Evolutionary conservation across 1,140 invertebrate genomes (phyloP).

Genomic region (Scaptomyza graminum): DNA sequence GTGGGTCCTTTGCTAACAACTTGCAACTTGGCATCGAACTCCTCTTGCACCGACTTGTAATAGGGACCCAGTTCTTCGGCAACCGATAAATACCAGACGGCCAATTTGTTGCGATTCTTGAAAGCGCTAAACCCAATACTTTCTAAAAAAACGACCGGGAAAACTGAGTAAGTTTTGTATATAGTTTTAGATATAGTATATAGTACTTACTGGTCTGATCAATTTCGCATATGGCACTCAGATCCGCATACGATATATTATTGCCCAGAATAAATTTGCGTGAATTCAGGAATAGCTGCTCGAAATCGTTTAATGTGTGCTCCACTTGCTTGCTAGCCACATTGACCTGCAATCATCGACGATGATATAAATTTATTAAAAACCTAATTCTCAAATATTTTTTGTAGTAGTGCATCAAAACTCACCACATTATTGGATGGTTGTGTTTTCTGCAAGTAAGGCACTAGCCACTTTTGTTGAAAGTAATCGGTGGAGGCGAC

Average conservation of each 20-base stretch:
- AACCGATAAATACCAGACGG: slow-evolving; percentile 87
- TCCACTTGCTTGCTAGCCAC: slow-evolving; percentile 85
- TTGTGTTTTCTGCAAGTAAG: slow-evolving; percentile 84
- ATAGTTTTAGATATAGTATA: neutral
- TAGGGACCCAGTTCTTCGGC: slow-evolving; percentile 85
- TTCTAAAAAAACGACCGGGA: slow-evolving; percentile 73
- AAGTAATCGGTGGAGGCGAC: slow-evolving; percentile 89
- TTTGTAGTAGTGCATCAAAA: neutral
- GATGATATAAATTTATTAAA: neutral
- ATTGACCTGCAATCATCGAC: slow-evolving; percentile 62
- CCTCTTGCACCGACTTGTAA: slow-evolving; percentile 64
- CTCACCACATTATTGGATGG: slow-evolving; percentile 65
- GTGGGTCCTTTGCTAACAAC: slow-evolving; percentile 34
- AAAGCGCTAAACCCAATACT: slow-evolving; percentile 87
- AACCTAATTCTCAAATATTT: neutral
- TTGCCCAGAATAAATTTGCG: slow-evolving; percentile 89
- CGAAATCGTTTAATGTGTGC: slow-evolving; percentile 86
- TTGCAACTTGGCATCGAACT: slow-evolving; percentile 75
- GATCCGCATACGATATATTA: slow-evolving; percentile 90
- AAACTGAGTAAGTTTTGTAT: neutral
- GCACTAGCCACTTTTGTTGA: slow-evolving; percentile 86
- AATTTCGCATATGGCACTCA: slow-evolving; percentile 91
- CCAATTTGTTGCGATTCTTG: slow-evolving; percentile 85
- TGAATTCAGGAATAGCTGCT: slow-evolving; percentile 87
- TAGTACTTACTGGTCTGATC: slow-evolving; percentile 89